Base-by-base conservation (phyloP, 2,797 vertebrate genomes). In the Threskiornis aethiopicus region DNA sequence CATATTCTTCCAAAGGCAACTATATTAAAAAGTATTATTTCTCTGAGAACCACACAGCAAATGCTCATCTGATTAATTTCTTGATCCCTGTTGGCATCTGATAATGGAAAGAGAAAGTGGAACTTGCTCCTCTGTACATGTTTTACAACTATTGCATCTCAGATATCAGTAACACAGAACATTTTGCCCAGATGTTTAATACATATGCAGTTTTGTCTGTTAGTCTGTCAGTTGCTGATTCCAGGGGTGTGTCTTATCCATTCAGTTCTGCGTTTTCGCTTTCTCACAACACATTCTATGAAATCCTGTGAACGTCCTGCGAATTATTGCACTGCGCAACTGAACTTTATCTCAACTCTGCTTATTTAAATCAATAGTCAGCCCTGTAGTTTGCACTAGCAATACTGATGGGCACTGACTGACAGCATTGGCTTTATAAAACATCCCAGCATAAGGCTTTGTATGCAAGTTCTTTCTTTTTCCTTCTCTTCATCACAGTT, bases 291-390 rank as follows among this genome's bases (percentile, higher is more conserved):
- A 76, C 12, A 24, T 65, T 61, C 72, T 65, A 28, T 55, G 41
- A 89, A 70, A 78, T 58, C 37, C 35, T 86, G 28, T 83, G 55
- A 85, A 57, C 37, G 70, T 76, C 39, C 13, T 49, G 42, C 6
- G 28, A 78, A 58, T 86, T 70, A 54, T 29, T 91, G 64, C 28
- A n/a, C 39, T 85, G n/a, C 4, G 14, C 84, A 95, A 84, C 8
- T 69, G 57, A 95, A 93, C 47, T 93, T 97, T 77, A 84, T 91
- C 72, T 95, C 69, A 94, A 57, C 21, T 92, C 44, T 51, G 29
- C 54, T 73, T 96, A 95, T 95, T 97, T 95, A 94, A 96, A 96
- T 97, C 84, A 93, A 81, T 83, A 96, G 28, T 55, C 62, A 55
- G 25, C 13, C 52, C 80, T 65, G n/a, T 37, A 47, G 26, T 94